Conservation (phyloP, 2,797 vertebrate genomes). For the Gambelia wislizenii region DNA sequence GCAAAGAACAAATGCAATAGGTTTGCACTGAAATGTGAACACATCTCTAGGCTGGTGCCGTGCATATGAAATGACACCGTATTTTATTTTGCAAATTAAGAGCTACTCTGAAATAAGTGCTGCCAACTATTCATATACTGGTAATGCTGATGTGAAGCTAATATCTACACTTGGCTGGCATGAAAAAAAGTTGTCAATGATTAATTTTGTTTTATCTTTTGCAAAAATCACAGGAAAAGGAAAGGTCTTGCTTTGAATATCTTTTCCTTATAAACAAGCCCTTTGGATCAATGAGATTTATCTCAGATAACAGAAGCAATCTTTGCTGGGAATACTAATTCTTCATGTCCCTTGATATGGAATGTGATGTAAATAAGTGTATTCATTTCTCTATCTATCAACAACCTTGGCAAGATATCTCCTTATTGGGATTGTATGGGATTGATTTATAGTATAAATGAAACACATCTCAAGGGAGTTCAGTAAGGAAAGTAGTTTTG, state of each 20-base stretch:
- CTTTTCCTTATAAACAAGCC: slow-evolving; percentile 41
- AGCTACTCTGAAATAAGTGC: not conserved
- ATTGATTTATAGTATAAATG: not conserved
- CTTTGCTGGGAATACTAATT: slow-evolving; percentile 22
- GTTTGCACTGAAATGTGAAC: not conserved
- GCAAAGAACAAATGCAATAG: too few species aligned
- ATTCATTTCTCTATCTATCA: not conserved
- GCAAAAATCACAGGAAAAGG: not conserved
- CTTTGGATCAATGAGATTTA: slow-evolving; percentile 35
- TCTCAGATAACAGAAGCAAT: slow-evolving; percentile 26
- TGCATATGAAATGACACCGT: not conserved
- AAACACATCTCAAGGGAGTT: not conserved
- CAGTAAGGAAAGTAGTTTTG: too few species aligned
- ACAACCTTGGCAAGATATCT: not conserved
- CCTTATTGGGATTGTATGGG: not conserved
- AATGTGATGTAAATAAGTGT: not conserved
- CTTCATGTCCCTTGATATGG: not conserved
- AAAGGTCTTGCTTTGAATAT: slow-evolving; percentile 33
- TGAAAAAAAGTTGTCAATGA: not conserved
- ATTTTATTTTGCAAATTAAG: not conserved
- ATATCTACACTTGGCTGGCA: not conserved
- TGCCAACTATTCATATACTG: not conserved
- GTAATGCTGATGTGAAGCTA: not conserved
- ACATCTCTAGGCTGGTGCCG: too few species aligned
- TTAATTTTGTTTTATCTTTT: slow-evolving; percentile 30